These are phyloP conservation scores for Xylota sylvarum DNA, from an alignment of 2,888 invertebrate species.

Conservation along the genomic window DNA sequence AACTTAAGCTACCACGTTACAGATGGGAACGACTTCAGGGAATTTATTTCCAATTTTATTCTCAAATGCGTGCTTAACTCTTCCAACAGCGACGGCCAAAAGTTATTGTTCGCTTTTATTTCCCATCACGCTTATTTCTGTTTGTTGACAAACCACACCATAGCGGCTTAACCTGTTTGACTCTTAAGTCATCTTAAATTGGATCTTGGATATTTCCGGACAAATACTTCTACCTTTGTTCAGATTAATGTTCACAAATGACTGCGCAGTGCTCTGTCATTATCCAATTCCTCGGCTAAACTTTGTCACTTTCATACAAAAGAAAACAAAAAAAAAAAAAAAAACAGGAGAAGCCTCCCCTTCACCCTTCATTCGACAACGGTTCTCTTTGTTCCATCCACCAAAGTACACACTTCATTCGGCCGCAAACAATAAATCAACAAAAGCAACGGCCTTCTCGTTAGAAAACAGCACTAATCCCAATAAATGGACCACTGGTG, in stretches of 20 bases:
- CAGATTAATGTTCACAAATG: conserved; percentile 40
- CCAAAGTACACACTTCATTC: conserved; percentile 38
- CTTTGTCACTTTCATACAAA: conserved; percentile 37
- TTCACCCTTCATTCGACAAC: not conserved
- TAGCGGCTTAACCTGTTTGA: not conserved
- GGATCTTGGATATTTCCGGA: not conserved
- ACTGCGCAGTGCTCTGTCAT: conserved; percentile 45
- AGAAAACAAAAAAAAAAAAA: too few species aligned
- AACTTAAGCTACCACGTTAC: too few species aligned
- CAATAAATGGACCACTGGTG: conserved; percentile 59
- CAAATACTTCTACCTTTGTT: conserved; percentile 31
- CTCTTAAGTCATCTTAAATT: not conserved
- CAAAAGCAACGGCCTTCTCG: conserved; percentile 46
- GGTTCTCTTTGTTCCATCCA: conserved; percentile 28
- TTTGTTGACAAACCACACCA: not conserved
- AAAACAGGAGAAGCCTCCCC: not conserved
- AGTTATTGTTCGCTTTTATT: too few species aligned
- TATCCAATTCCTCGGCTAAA: conserved; percentile 31
- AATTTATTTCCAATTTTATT: too few species aligned
- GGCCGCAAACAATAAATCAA: conserved; percentile 63
- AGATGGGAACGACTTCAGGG: too few species aligned
- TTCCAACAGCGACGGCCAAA: too few species aligned
- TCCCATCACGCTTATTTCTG: not conserved
- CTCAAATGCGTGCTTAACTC: not conserved
- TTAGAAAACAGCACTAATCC: conserved; percentile 65